Conservation (phyloP, 2,888 invertebrate genomes). For the Scaptomyza reducta region DNA sequence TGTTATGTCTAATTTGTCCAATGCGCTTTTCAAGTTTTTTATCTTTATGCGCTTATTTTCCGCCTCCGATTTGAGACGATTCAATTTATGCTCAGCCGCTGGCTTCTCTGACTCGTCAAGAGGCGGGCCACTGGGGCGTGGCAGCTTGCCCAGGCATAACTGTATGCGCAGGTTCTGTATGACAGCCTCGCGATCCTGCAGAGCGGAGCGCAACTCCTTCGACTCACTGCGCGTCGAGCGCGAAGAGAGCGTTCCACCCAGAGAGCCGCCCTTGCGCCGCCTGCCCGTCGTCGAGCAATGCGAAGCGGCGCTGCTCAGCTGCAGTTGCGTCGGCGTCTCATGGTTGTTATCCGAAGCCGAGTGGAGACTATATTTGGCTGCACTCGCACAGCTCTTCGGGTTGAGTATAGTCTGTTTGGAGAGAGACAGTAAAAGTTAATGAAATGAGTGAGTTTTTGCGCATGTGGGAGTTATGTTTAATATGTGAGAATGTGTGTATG, state of each 20-base stretch:
- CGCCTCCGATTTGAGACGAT: slow-evolving; percentile 88
- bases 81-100: slow-evolving; percentile 87
- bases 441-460: background rate
- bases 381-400: slow-evolving; percentile 81
- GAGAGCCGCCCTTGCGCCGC: slow-evolving; percentile 85
- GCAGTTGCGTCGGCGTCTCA: slow-evolving; percentile 93
- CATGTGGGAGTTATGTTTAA: background rate
- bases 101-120: slow-evolving; percentile 86
- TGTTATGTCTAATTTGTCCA: slow-evolving; percentile 93
- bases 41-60: slow-evolving; percentile 92
- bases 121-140: slow-evolving; percentile 84
- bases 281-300: slow-evolving; percentile 84
- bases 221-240: slow-evolving; percentile 80
- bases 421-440: background rate
- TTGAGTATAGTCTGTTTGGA: slow-evolving; percentile 83
- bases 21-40: slow-evolving; percentile 91
- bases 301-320: slow-evolving; percentile 87
- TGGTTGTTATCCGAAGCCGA: slow-evolving; percentile 85
- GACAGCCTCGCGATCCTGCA: slow-evolving; percentile 92
- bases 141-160: slow-evolving; percentile 82
- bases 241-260: slow-evolving; percentile 79
- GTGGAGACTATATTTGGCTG: slow-evolving; percentile 79
- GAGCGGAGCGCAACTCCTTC: slow-evolving; percentile 89
- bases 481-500: no score
- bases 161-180: slow-evolving; percentile 88